Evolutionary conservation across 2,113 vertebrate species (phyloP), one percentile per base, ranked within the genome.

Genomic region (Hassar affinis): DNA sequence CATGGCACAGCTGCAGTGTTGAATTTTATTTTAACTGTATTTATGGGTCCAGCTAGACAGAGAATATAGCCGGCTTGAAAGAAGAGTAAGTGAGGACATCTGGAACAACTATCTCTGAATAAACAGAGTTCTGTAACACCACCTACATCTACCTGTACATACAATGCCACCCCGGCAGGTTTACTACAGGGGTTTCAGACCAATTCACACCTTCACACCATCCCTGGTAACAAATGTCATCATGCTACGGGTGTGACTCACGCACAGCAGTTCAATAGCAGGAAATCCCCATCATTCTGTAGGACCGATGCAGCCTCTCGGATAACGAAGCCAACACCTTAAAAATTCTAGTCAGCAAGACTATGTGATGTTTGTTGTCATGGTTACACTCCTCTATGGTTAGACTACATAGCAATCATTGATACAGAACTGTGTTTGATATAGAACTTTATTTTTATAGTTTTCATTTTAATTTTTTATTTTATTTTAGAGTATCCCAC

Each of bases 341-440:
- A 59, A 78, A 15, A 78, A 59, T 59, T 78, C 52, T 25, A n/a
- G 20, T 57, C 33, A 78, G 18, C 20, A 59, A 14, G 30, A 42
- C 18, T 54, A 35, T 38, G 18, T 59, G 35, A 59, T 78, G 35
- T 42, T 59, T 18, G 33, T 78, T 78, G 74, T 77, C 74, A 77
- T 77, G 74, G 74, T 77, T 77, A 78, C 76, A 42, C 54, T 59
- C 30, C 18, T 22, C 51, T 57, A 35, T 77, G 52, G 8, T 11
- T 11, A 30, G 52, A 3, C 27, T 77, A 35, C 17, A 76, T 12
- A 76, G 27, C 33, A 33, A 54, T 54, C 74, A 54, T 35, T 33
- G 17, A 52, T 76, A 18, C 4, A 51, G 12, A 27, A 49, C 17
- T 49, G 45, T 72, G 8, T 18, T 74, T 27, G n/a, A 51, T 18